phyloP scores from a whole-genome alignment of 1,140 invertebrate genomes.

The Euura lappo region DNA sequence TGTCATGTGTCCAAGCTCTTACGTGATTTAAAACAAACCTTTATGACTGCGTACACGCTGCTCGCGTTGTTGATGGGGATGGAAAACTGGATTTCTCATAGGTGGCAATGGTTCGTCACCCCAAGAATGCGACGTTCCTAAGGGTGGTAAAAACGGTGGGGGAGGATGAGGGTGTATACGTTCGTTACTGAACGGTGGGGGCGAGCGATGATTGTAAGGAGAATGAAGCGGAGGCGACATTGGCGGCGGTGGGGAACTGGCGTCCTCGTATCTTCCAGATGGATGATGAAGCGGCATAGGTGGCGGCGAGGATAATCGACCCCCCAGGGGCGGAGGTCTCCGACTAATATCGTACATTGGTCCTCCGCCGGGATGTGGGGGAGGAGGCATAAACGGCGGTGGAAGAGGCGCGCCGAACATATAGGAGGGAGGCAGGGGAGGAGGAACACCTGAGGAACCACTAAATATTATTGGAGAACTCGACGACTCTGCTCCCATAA shows the following conservation, averaged over 20 bases:
- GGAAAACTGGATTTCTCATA: constrained; percentile 44
- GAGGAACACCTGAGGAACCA: constrained; percentile 50
- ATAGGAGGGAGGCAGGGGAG: constrained; percentile 59
- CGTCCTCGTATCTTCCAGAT: constrained; percentile 37
- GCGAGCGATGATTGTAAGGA: constrained; percentile 40
- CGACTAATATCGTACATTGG: constrained; percentile 63
- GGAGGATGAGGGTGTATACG: constrained; percentile 30
- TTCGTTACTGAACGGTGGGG: constrained; percentile 42
- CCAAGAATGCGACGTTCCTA: constrained; percentile 41
- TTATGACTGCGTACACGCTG: constrained; percentile 52
- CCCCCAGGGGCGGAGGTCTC: constrained; percentile 67
- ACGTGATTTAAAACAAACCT: constrained; percentile 47
- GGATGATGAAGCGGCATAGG: constrained; percentile 31
- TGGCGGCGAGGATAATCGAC: constrained; percentile 69
- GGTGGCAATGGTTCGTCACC: constrained; percentile 45
- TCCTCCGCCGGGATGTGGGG: constrained; percentile 35
- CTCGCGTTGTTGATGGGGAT: constrained; percentile 41
- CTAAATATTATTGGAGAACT: constrained; percentile 60
- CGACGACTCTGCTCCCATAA: constrained; percentile 58
- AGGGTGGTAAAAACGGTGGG: constrained; percentile 35
- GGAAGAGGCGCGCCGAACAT: constrained; percentile 54
- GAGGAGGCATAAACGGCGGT: constrained; percentile 45
- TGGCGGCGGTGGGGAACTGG: constrained; percentile 44
- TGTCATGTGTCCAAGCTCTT: constrained; percentile 21
- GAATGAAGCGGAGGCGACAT: constrained; percentile 40